Conservation (phyloP, 2,888 invertebrate species). For the Nasonovia ribisnigri region DNA sequence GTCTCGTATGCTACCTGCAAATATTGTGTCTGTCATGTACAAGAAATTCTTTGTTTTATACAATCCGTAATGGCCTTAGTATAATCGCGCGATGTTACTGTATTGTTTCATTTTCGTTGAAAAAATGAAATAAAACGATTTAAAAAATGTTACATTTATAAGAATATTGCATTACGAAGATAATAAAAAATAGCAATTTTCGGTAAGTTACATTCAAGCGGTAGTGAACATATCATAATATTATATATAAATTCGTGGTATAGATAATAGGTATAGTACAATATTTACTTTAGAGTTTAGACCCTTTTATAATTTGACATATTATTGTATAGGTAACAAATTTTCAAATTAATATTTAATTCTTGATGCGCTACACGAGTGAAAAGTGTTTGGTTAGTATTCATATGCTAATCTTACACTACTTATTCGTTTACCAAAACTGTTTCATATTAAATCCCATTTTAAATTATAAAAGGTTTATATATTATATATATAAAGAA, state of each 20-base stretch:
- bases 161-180: not conserved
- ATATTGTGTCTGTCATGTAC: not conserved
- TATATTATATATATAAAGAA: not conserved
- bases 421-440: not conserved
- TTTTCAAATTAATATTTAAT: not conserved
- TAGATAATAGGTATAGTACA: not conserved
- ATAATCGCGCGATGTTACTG: not conserved
- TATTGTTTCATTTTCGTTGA: not conserved
- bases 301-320: not conserved
- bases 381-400: not conserved
- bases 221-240: not conserved
- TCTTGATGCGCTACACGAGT: not conserved
- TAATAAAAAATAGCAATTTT: conserved; percentile 5
- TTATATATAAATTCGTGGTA: not conserved
- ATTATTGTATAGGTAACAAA: not conserved
- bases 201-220: not conserved
- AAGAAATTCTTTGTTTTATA: not conserved
- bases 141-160: conserved; percentile 3
- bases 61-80: not conserved
- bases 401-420: not conserved
- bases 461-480: not conserved
- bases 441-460: not conserved
- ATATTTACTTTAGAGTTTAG: not conserved
- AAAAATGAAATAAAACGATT: not conserved
- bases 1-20: not conserved